phyloP scores from a whole-genome alignment of 2,797 vertebrate species.

The Enteromius mattozi region DNA sequence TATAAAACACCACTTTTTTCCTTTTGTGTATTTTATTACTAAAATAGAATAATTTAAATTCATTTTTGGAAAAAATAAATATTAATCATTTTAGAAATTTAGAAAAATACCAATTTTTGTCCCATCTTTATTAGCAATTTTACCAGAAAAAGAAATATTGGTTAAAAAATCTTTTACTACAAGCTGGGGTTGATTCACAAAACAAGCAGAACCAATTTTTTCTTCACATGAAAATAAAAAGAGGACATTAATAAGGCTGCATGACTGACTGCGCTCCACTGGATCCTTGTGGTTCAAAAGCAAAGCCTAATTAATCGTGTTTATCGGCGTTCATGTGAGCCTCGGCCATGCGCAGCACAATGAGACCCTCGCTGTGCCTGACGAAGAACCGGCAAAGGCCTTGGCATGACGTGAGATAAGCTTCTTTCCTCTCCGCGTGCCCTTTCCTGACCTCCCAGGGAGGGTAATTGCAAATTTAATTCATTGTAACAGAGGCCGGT shows the following conservation, averaged over 20 bases:
- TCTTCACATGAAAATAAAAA: neutral
- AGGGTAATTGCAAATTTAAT: constrained; percentile 64
- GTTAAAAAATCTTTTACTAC: neutral
- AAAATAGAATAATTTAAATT: no score
- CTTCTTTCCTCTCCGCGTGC: constrained; percentile 35
- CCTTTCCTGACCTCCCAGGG: constrained; percentile 42
- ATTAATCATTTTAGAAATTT: no score
- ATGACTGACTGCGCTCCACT: constrained; percentile 42
- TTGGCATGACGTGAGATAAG: constrained; percentile 49
- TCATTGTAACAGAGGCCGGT: constrained; percentile 48
- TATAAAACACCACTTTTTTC: no score
- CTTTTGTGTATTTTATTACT: no score
- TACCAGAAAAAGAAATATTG: neutral
- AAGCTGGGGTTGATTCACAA: neutral
- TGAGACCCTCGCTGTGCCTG: constrained; percentile 56
- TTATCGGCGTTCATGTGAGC: constrained; percentile 57
- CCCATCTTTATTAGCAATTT: neutral
- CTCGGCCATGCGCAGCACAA: constrained; percentile 44
- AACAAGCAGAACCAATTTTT: neutral
- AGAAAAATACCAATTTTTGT: neutral
- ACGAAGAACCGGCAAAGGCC: constrained; percentile 47
- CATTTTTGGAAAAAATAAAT: no score
- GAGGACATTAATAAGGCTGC: constrained; percentile 8
- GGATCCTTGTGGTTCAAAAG: constrained; percentile 15
- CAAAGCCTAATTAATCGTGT: constrained; percentile 63